Evolutionary conservation across 2,113 vertebrate genomes (phyloP).

Genomic region (Hippoglossus stenolepis): DNA sequence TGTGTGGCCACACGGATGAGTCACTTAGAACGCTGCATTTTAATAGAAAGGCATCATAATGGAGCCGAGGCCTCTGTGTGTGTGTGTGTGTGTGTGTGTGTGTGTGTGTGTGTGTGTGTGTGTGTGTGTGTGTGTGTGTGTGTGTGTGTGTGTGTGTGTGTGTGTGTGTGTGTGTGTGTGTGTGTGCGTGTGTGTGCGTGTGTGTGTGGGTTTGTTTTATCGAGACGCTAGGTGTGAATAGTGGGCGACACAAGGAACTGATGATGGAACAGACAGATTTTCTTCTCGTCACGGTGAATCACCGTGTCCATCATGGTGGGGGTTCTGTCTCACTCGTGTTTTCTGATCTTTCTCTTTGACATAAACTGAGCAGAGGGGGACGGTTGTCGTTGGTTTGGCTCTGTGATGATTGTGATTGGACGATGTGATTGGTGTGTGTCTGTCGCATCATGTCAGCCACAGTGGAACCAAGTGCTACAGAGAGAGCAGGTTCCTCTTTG

Average conservation of each 20-base stretch:
- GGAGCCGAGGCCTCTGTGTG: background rate
- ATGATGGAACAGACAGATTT: background rate
- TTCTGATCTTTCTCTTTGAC: no score
- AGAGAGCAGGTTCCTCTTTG: no score
- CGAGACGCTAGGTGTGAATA: no score
- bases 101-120: no score
- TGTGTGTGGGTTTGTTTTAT: constrained; percentile 2
- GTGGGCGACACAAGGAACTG: background rate
- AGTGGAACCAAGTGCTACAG: no score
- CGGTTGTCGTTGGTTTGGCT: background rate
- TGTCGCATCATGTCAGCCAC: no score
- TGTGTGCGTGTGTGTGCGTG: no score
- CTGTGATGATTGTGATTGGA: background rate
- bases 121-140: no score
- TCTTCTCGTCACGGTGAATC: background rate
- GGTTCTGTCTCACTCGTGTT: no score
- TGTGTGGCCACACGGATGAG: background rate
- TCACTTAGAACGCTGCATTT: background rate
- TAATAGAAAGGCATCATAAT: background rate
- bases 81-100: background rate
- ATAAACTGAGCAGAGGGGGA: background rate
- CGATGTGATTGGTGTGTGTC: background rate
- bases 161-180: background rate
- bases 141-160: no score
- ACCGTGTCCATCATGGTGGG: background rate